Evolutionary conservation across 1,140 invertebrate species (phyloP).

Genomic region (Eupristina koningsbergeri): DNA sequence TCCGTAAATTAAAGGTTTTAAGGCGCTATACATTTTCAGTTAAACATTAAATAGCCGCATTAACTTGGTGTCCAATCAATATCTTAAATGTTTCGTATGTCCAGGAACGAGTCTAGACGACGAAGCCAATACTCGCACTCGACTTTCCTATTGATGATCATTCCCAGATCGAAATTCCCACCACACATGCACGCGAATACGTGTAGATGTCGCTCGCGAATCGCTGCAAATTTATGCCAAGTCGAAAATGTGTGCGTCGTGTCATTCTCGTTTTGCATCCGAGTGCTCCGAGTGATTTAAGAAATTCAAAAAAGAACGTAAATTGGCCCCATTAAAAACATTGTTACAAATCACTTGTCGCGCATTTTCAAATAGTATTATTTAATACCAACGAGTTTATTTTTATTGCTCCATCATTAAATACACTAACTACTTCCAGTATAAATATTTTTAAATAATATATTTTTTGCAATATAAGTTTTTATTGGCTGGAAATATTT

Average conservation of each 20-base stretch:
- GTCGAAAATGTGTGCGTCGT: background rate
- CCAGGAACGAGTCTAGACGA: background rate
- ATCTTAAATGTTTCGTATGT: conserved; percentile 11
- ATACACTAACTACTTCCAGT: too few relatives aligned
- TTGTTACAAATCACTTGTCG: background rate
- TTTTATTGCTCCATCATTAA: too few relatives aligned
- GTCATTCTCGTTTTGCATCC: background rate
- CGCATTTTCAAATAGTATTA: too few relatives aligned
- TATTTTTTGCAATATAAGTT: too few relatives aligned
- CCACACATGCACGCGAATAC: background rate
- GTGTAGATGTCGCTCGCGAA: background rate
- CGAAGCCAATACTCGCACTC: background rate
- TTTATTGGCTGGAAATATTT: too few relatives aligned
- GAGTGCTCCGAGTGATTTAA: background rate
- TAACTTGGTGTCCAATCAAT: conserved; percentile 26
- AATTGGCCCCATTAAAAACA: background rate
- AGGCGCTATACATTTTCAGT: background rate
- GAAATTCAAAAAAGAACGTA: background rate
- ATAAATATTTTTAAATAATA: too few relatives aligned
- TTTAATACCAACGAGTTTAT: too few relatives aligned
- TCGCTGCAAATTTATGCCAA: conserved; percentile 13
- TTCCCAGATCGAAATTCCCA: conserved; percentile 5
- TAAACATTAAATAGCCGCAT: conserved; percentile 26
- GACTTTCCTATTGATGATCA: background rate
- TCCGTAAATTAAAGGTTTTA: conserved; percentile 15